Evolutionary conservation across 2,113 vertebrate genomes (phyloP), one percentile per base, ranked within the genome.

Genomic region (Heloderma charlesbogerti): DNA sequence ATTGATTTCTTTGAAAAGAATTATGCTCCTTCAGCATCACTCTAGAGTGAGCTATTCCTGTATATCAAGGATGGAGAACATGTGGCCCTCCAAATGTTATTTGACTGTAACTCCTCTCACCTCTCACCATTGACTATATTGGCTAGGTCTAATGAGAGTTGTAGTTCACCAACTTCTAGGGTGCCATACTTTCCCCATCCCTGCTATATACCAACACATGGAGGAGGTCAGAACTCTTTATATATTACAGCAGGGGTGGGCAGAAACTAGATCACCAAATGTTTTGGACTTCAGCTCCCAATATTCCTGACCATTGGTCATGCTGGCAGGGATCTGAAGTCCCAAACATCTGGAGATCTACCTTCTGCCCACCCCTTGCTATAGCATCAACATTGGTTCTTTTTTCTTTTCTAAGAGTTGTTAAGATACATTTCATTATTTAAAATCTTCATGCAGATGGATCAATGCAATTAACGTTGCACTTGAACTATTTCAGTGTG

Each of bases 391-490:
- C 4, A 40, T 66, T 66, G 71, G 1, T 82, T 69, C 22, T 48
- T 71, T 18, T n/a, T 13, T 48, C 29, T 71, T 69, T 45, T 16
- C 45, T 43, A 80, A 51, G 31, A 79, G 4, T 80, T 27, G 1
- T 48, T n/a, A 80, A 81, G 18, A 12, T 71, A 25, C 4, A 27
- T 48, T 45, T 79, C 6, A 80, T 95, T 96, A 94, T 95, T 93
- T 95, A 93, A 96, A 81, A 92, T 93, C 93, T 92, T 86, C 94
- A 80, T 95, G 89, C 79, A 93, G 75, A 69, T 89, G 54, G 37
- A 89, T 94, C 91, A 75, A 89, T 89, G n/a, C 40, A 77, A 7
- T 78, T 43, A 7, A 0, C 43, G 34, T 86, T 92, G 43, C 90
- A 63, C 84, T 89, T 90, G 40, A 93, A 91, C 27, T 54, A 72